Conservation (phyloP, 2,797 vertebrate genomes). For the Gastrophryne carolinensis region DNA sequence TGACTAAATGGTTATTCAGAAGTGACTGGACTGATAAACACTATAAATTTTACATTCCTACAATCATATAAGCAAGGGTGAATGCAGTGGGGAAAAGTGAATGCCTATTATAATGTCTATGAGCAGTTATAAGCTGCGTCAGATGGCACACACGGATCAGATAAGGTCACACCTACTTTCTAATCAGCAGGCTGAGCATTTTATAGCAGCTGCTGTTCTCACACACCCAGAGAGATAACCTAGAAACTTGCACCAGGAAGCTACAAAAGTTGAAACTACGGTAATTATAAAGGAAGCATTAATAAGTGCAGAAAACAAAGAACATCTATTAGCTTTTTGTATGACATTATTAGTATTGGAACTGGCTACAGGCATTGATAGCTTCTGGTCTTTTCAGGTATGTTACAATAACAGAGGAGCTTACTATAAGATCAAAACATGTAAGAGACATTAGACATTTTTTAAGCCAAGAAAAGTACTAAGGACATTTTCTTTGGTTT, state of each 20-base stretch:
- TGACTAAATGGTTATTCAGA: neutral
- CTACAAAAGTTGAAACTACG: slow-evolving; percentile 31
- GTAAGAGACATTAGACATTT: neutral
- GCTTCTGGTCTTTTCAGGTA: slow-evolving; percentile 20
- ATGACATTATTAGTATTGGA: slow-evolving; percentile 33
- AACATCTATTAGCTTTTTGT: slow-evolving; percentile 9
- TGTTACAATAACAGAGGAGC: slow-evolving; percentile 6
- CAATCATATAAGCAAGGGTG: neutral
- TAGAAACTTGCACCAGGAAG: slow-evolving; percentile 14
- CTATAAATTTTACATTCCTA: no score
- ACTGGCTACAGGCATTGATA: slow-evolving; percentile 7
- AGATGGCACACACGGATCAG: slow-evolving; percentile 28
- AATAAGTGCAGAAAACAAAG: slow-evolving; percentile 17
- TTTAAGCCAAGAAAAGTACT: slow-evolving; percentile 26
- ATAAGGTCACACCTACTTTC: slow-evolving; percentile 26
- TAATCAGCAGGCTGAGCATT: slow-evolving; percentile 30
- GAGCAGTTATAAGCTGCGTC: neutral
- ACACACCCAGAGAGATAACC: slow-evolving; percentile 24
- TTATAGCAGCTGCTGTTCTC: slow-evolving; percentile 15
- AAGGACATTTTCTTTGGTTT: neutral
- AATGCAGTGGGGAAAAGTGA: neutral
- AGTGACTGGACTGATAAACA: neutral
- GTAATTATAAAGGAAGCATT: neutral
- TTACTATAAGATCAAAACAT: neutral
- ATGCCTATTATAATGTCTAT: neutral